Evolutionary conservation across 2,888 invertebrate genomes (phyloP), one percentile per base, ranked within the genome.

Genomic region (Nemoura dubitans): DNA sequence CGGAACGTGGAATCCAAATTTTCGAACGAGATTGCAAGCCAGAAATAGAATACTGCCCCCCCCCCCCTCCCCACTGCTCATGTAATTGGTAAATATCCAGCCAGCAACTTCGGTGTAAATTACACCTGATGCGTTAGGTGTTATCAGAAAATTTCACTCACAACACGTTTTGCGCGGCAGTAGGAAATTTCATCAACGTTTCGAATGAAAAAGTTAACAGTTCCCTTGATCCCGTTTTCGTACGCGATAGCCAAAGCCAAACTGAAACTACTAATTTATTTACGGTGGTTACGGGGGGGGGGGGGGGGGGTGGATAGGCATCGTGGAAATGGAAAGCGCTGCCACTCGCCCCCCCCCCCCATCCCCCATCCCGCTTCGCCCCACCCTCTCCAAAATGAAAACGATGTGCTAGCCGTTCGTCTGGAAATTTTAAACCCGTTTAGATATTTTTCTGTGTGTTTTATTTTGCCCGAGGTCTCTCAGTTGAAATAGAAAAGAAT

Each of bases 401-500:
- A 26, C 84, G 59, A 83, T 42, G 83, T 83, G 83, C 42, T 26
- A 78, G 14, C 42, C 21, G n/a, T 26, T 84, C 84, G 59, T 43
- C 59, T 76, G 84, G 28, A 76, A 84, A 84, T 25, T 59, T 59
- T 84, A 43, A 59, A 84, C 84, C 59, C 84, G 26, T 84, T 83
- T 83, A 83, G 42, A 2, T 30, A 59, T 59, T 21, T 59, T 10
- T 21, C 21, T 59, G 10, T 59, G 3, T 3, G 3, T 59, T 59
- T 59, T 59, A 7, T 7, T 59, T 59, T 59, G 6, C 14, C 59
- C 14, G 59, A 14, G 16, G 14, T 59, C 59, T 21, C 59, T 59
- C 27, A 42, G n/a, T 42, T 30, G 29, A 59, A 83, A 83, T 83
- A 25, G 83, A 25, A 83, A 83, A 83, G 84, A 84, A 84, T 84